phyloP scores from a whole-genome alignment of 92 coral and sea anemone species.

The Siderastrea radians region DNA sequence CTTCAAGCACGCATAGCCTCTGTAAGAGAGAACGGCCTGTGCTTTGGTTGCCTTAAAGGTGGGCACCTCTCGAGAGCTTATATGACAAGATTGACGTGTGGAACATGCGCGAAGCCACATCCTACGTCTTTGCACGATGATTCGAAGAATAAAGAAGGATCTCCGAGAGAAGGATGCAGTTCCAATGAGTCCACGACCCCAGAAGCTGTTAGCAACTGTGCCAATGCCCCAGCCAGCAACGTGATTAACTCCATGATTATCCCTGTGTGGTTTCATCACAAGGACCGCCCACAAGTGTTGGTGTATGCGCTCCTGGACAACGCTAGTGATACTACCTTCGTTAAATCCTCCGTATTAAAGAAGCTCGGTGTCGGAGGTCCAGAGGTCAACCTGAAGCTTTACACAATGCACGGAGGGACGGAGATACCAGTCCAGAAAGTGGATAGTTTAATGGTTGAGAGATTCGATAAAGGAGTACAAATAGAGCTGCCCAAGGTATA shows the following conservation, averaged over 20 bases:
- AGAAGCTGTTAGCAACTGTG: background rate
- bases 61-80: constrained; percentile 68
- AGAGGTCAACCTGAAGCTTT: constrained; percentile 45
- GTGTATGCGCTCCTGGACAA: constrained; percentile 66
- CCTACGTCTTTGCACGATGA: constrained; percentile 73
- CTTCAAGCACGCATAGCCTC: constrained; percentile 44
- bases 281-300: constrained; percentile 52
- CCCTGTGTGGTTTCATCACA: constrained; percentile 65
- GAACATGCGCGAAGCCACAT: constrained; percentile 66
- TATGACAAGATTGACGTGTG: constrained; percentile 49
- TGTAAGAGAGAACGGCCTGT: constrained; percentile 50
- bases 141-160: constrained; percentile 24
- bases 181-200: background rate
- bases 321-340: constrained; percentile 80
- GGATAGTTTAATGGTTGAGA: constrained; percentile 44
- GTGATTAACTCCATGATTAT: constrained; percentile 42
- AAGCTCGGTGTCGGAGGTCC: constrained; percentile 70
- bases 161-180: too few relatives aligned
- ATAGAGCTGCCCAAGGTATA: constrained; percentile 42
- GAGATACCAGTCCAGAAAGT: constrained; percentile 47
- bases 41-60: constrained; percentile 67
- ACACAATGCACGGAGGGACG: constrained; percentile 50
- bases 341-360: constrained; percentile 27
- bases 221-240: background rate
- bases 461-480: constrained; percentile 14